These are phyloP conservation scores for Nezara viridula DNA, from an alignment of 2,888 invertebrate species.

Conservation along the genomic window DNA sequence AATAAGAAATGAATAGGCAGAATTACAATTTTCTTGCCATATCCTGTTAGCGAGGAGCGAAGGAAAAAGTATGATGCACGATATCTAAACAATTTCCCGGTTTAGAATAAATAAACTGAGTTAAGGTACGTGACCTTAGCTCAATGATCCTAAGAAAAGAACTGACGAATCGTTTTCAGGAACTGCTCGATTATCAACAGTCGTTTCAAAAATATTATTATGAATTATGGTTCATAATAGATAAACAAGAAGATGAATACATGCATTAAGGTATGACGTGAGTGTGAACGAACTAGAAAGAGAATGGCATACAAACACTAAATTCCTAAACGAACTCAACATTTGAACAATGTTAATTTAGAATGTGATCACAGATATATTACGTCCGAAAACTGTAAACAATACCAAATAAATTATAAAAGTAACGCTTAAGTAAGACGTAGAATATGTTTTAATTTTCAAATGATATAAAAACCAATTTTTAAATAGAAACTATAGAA, in stretches of 20 bases:
- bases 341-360: background rate
- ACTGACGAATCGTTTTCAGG: background rate
- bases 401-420: background rate
- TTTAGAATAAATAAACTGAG: background rate
- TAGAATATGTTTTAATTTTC: too few species aligned
- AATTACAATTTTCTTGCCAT: background rate
- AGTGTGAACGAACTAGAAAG: background rate
- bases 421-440: too few species aligned
- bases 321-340: background rate
- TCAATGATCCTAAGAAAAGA: background rate
- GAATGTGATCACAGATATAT: background rate
- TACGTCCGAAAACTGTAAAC: background rate
- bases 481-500: too few species aligned
- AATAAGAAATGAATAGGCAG: background rate
- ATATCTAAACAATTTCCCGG: background rate
- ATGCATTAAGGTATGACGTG: background rate
- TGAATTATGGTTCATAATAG: background rate
- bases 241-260: background rate
- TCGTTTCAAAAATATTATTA: background rate
- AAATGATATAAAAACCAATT: too few species aligned
- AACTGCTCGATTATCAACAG: background rate
- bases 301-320: background rate
- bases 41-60: background rate
- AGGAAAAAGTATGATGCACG: background rate
- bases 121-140: background rate